These are phyloP conservation scores for Macrostomum lignano DNA, from an alignment of 1,140 invertebrate genomes.

Conservation along the genomic window DNA sequence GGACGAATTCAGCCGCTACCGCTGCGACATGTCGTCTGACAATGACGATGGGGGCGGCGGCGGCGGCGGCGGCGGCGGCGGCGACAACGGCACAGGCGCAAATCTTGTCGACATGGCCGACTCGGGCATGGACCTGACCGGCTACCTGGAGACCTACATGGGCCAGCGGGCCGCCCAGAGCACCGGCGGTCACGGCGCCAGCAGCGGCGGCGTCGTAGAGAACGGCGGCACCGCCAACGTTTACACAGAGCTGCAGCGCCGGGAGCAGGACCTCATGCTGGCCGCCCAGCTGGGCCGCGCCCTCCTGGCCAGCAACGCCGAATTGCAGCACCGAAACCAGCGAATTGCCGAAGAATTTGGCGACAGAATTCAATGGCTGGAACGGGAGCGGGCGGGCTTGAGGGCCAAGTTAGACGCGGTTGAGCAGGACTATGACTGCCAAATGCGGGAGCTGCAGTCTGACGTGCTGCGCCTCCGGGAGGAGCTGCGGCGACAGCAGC, in stretches of 20 bases:
- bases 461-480: constrained; percentile 44
- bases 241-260: constrained; percentile 52
- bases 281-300: constrained; percentile 80
- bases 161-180: too few species aligned
- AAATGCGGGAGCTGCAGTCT: constrained; percentile 50
- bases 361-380: constrained; percentile 51
- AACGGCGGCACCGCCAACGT: too few species aligned
- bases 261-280: constrained; percentile 61
- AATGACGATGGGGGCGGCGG: too few species aligned
- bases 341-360: constrained; percentile 54
- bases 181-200: too few species aligned
- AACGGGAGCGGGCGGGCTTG: constrained; percentile 64
- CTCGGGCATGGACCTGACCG: too few species aligned
- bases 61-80: too few species aligned
- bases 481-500: constrained; percentile 34
- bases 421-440: constrained; percentile 59
- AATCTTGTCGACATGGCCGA: too few species aligned
- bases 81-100: too few species aligned
- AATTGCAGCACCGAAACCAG: constrained; percentile 49
- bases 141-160: too few species aligned
- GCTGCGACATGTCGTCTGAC: too few species aligned
- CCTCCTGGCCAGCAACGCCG: constrained; percentile 65
- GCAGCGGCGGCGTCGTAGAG: too few species aligned
- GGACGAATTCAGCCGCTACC: too few species aligned
- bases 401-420: constrained; percentile 48